phyloP scores from a whole-genome alignment of 2,888 invertebrate genomes.

The Drosophila hamatofila region DNA sequence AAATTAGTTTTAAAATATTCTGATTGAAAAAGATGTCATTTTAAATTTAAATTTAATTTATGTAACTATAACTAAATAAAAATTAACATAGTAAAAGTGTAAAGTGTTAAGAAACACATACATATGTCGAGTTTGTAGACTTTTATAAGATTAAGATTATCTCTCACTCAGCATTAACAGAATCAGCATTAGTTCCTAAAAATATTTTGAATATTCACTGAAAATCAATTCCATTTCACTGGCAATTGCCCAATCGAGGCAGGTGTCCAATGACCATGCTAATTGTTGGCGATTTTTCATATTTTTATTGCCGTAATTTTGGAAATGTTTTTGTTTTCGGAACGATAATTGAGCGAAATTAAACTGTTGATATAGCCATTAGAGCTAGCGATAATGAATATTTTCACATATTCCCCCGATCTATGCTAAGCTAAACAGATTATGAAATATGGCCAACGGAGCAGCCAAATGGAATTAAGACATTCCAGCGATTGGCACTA shows the following conservation, averaged over 20 bases:
- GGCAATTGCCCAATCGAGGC: conserved; percentile 2
- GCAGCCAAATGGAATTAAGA: background rate
- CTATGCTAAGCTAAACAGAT: conserved; percentile 63
- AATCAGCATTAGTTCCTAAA: background rate
- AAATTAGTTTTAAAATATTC: no score
- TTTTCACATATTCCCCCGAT: conserved; percentile 23
- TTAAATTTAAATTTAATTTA: no score
- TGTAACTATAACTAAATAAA: no score
- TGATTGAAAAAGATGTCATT: no score
- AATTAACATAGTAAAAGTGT: no score
- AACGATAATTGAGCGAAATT: conserved; percentile 68
- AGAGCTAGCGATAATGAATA: conserved; percentile 25
- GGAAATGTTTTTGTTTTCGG: conserved; percentile 40
- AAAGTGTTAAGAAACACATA: no score
- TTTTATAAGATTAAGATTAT: background rate
- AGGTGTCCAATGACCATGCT: conserved; percentile 33
- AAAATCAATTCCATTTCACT: conserved; percentile 3
- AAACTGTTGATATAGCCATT: conserved; percentile 58
- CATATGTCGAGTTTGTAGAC: no score
- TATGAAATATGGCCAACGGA: conserved; percentile 41
- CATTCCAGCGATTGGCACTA: conserved; percentile 2
- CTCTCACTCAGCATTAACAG: background rate
- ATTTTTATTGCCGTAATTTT: conserved; percentile 54
- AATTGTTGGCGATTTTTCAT: conserved; percentile 58
- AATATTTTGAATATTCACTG: background rate